Evolutionary conservation across 2,888 invertebrate genomes (phyloP), one percentile per base, ranked within the genome.

Genomic region (Heteromyza rotundicornis): DNA sequence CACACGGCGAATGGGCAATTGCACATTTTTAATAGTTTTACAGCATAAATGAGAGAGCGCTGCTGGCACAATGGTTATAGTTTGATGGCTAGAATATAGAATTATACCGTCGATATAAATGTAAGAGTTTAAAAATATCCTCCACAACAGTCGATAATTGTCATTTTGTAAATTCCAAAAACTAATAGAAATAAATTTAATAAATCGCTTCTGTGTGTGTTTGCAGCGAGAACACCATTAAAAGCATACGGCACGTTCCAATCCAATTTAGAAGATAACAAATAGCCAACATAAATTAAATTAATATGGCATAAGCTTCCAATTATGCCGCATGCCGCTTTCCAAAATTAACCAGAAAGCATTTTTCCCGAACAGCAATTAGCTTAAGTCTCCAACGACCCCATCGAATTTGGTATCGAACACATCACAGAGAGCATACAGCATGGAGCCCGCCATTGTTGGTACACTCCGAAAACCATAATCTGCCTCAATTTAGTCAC

Each of bases 211-310:
- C 27, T 27, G 10, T 27, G 27, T 27, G 8, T 5, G 52, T 20
- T 14, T 2, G 23, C n/a, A n/a, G n/a, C n/a, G n/a, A n/a, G n/a
- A n/a, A n/a, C 1, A 17, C 19, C 27, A 57, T 62, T 32, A 52
- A 62, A 50, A 50, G 56, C n/a, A 64, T 61, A 63, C 61, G 78
- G 78, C 78, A 78, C 78, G 78, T 78, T 78, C 79, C 79, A 79
- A 78, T 76, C 73, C 77, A 72, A 78, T 78, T 78, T 79, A 76
- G 73, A 71, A 79, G 72, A 75, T 74, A 78, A 79, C 76, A 78
- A 78, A 78, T 79, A 70, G 76, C 76, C 72, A 75, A 68, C 77
- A 79, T 79, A 79, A 78, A 78, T 79, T 76, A 77, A 79, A 77
- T 79, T 76, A 78, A 78, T 78, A 77, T 78, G 63, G 68, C 70